These are phyloP conservation scores for Phymatocera aterrima DNA, from an alignment of 2,888 invertebrate species.

Conservation along the genomic window DNA sequence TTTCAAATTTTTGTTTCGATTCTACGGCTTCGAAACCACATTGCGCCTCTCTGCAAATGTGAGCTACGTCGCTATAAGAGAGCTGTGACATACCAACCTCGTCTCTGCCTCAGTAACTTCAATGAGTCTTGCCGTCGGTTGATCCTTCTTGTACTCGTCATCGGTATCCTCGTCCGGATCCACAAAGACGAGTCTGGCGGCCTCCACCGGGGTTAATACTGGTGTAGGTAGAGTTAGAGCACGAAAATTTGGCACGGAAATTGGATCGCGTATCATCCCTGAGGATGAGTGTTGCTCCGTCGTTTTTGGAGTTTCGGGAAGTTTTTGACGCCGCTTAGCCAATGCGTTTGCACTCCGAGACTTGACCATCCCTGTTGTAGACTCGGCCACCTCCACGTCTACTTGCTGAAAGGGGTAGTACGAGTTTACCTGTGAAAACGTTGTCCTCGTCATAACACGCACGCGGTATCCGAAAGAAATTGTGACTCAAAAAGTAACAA, in stretches of 20 bases:
- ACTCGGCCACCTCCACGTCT: conserved; percentile 70
- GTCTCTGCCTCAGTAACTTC: conserved; percentile 67
- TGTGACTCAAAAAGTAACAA: no score
- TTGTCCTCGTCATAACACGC: background rate
- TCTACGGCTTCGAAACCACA: no score
- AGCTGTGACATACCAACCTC: background rate
- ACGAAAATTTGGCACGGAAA: conserved; percentile 86
- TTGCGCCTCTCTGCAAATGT: no score
- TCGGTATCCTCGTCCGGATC: conserved; percentile 82
- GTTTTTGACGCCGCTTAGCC: conserved; percentile 69
- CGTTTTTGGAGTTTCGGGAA: conserved; percentile 57
- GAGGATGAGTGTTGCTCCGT: conserved; percentile 53
- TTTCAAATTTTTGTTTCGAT: no score
- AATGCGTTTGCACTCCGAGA: conserved; percentile 74
- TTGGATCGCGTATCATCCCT: conserved; percentile 80
- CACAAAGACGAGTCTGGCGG: conserved; percentile 82
- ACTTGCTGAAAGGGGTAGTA: conserved; percentile 74
- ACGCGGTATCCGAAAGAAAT: no score
- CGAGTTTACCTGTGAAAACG: conserved; percentile 68
- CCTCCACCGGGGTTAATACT: conserved; percentile 82
- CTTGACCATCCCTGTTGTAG: conserved; percentile 73
- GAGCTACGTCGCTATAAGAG: no score
- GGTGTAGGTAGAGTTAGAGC: conserved; percentile 81
- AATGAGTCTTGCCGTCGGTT: conserved; percentile 68
- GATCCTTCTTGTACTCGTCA: conserved; percentile 71